Evolutionary conservation across 2,888 invertebrate genomes (phyloP).

Genomic region (Folsomia manolachei): DNA sequence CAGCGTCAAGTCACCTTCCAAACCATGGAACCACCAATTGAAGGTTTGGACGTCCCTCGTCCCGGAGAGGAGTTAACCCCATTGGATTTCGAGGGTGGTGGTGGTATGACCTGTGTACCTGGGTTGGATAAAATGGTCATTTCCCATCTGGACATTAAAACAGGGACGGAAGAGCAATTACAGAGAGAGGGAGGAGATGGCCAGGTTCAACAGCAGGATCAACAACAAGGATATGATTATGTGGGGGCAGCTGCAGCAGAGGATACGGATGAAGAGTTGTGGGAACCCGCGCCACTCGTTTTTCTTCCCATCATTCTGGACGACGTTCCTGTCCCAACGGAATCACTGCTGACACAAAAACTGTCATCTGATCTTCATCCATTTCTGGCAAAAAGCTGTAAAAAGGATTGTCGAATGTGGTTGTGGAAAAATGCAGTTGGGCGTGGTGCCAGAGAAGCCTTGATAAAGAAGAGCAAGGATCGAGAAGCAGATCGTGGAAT

Average conservation of each 20-base stretch:
- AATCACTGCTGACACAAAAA: constrained; percentile 13
- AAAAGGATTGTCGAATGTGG: constrained; percentile 46
- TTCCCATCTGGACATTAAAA: too few species aligned
- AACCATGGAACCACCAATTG: too few species aligned
- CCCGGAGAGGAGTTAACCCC: too few species aligned
- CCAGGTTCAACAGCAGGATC: too few species aligned
- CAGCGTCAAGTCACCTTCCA: too few species aligned
- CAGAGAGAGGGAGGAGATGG: too few species aligned
- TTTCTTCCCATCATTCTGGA: not conserved
- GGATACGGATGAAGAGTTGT: constrained; percentile 1
- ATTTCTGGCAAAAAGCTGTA: constrained; percentile 32
- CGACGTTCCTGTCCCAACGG: constrained; percentile 36
- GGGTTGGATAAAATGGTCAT: too few species aligned
- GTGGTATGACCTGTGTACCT: too few species aligned
- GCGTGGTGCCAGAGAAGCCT: constrained; percentile 15
- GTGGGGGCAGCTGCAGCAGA: not conserved
- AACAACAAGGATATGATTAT: too few species aligned
- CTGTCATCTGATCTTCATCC: constrained; percentile 30
- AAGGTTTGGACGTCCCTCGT: too few species aligned
- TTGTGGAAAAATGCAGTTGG: constrained; percentile 40
- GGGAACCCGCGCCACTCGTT: not conserved
- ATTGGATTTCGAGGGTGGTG: too few species aligned
- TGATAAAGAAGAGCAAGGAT: not conserved
- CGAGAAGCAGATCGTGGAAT: not conserved
- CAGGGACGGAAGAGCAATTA: too few species aligned